phyloP scores from a whole-genome alignment of 2,888 invertebrate genomes.

The Auanema sp. region DNA sequence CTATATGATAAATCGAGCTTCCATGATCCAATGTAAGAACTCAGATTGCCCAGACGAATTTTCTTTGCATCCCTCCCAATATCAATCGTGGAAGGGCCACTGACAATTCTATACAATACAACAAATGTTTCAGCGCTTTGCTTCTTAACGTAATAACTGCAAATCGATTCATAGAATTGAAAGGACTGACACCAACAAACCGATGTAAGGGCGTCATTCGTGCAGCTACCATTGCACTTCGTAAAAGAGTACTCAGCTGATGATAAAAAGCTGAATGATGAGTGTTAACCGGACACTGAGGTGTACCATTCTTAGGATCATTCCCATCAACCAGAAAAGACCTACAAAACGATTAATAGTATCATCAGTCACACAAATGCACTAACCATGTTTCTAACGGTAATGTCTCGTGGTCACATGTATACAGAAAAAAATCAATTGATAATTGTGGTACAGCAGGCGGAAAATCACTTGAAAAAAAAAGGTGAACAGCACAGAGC shows the following conservation, averaged over 20 bases:
- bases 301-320: neutral
- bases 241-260: constrained; percentile 18
- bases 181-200: neutral
- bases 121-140: constrained; percentile 34
- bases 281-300: too few relatives aligned
- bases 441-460: constrained; percentile 21
- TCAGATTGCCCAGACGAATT: constrained; percentile 12
- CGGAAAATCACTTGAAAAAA: constrained; percentile 8
- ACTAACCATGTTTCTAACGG: constrained; percentile 31
- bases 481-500: neutral
- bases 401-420: constrained; percentile 26
- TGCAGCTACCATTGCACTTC: constrained; percentile 18
- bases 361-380: constrained; percentile 3
- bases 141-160: constrained; percentile 33
- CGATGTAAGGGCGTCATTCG: constrained; percentile 34
- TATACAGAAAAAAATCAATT: constrained; percentile 34
- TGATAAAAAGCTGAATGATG: constrained; percentile 16
- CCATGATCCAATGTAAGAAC: constrained; percentile 12
- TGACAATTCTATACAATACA: constrained; percentile 26
- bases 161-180: neutral
- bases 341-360: constrained; percentile 8
- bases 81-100: constrained; percentile 20
- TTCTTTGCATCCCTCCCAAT: constrained; percentile 19
- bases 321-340: constrained; percentile 12
- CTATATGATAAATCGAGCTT: constrained; percentile 15